These are phyloP conservation scores for Tachypleus tridentatus DNA, from an alignment of 1,140 invertebrate genomes.

Conservation along the genomic window DNA sequence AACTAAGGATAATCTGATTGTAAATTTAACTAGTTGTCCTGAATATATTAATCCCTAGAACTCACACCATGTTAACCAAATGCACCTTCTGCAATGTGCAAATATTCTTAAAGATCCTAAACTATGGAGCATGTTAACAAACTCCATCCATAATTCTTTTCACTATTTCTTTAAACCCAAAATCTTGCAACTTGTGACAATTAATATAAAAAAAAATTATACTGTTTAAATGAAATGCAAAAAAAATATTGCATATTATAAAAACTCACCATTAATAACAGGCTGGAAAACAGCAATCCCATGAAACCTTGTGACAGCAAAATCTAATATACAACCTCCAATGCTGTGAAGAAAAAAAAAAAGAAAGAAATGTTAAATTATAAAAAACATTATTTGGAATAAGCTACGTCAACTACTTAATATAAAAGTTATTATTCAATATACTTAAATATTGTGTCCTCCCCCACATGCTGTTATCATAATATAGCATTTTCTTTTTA, in stretches of 20 bases:
- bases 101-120: too few relatives aligned
- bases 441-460: neutral
- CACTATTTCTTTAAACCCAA: neutral
- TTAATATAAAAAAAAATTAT: neutral
- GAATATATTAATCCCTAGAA: too few relatives aligned
- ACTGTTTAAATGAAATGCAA: neutral
- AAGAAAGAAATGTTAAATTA: constrained; percentile 10
- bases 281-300: constrained; percentile 39
- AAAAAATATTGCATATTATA: constrained; percentile 4
- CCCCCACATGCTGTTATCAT: neutral
- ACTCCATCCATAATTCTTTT: neutral
- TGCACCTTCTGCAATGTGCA: too few relatives aligned
- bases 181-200: constrained; percentile 2
- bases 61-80: too few relatives aligned
- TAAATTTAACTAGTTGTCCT: too few relatives aligned
- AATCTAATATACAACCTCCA: constrained; percentile 29
- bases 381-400: constrained; percentile 1
- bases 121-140: too few relatives aligned
- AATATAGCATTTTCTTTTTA: neutral
- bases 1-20: too few relatives aligned
- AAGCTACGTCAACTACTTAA: neutral
- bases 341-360: constrained; percentile 13
- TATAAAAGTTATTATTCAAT: neutral
- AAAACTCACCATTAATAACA: constrained; percentile 35
- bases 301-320: constrained; percentile 30